These are phyloP conservation scores for Microtus ochrogaster DNA, from an alignment of 2,113 vertebrate genomes.

Conservation along the genomic window DNA sequence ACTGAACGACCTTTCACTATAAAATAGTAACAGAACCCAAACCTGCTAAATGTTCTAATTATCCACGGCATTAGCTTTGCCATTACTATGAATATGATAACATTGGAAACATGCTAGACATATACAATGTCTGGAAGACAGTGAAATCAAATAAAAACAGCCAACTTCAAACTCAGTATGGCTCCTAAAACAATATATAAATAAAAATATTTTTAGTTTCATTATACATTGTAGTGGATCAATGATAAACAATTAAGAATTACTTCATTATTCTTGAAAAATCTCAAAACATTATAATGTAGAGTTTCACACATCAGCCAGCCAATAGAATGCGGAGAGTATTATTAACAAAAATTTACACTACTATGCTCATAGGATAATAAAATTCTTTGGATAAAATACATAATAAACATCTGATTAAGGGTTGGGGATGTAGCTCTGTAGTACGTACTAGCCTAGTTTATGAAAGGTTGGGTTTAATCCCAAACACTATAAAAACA, in stretches of 20 bases:
- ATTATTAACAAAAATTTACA: constrained; percentile 30
- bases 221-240: constrained; percentile 4
- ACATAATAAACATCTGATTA: neutral
- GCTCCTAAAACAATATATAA: constrained; percentile 20
- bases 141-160: neutral
- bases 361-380: neutral
- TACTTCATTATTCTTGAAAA: constrained; percentile 27
- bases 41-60: neutral
- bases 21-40: neutral
- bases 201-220: constrained; percentile 40
- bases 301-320: neutral
- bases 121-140: constrained; percentile 4
- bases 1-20: neutral
- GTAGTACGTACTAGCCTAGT: neutral
- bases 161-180: neutral
- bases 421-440: neutral
- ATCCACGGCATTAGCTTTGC: neutral
- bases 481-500: neutral
- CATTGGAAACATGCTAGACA: neutral
- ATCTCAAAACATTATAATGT: constrained; percentile 8
- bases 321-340: neutral
- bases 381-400: neutral
- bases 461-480: neutral
- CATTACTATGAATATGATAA: neutral
- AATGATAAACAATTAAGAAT: constrained; percentile 16